Conservation (phyloP, 1,140 invertebrate genomes). For the Lucilia sericata region DNA sequence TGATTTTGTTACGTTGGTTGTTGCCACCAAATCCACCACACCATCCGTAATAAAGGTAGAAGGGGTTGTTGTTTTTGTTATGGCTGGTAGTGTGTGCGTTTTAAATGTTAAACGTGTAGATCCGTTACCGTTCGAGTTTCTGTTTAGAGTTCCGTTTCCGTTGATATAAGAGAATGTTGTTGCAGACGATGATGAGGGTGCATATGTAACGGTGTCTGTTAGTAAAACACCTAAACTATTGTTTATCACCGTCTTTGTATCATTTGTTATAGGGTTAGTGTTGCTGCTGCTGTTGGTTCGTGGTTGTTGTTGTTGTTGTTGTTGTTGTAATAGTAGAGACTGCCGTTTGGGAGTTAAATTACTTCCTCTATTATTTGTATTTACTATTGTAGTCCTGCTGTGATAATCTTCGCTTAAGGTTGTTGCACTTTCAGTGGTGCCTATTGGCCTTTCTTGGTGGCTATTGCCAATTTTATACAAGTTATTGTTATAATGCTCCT, state of each 20-base stretch:
- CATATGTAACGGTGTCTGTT: slow-evolving; percentile 22
- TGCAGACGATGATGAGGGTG: slow-evolving; percentile 12
- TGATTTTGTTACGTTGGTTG: not conserved
- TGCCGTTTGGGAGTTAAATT: slow-evolving; percentile 23
- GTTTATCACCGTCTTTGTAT: slow-evolving; percentile 44
- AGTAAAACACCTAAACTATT: slow-evolving; percentile 28
- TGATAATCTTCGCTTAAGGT: slow-evolving; percentile 36
- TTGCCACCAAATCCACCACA: slow-evolving; percentile 32
- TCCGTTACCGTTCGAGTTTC: slow-evolving; percentile 16
- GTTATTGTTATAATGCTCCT: slow-evolving; percentile 38
- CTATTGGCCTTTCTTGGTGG: slow-evolving; percentile 32
- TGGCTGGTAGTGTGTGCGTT: not conserved
- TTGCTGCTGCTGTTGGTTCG: not conserved
- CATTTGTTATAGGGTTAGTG: not conserved
- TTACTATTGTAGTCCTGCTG: slow-evolving; percentile 32
- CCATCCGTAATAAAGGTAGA: slow-evolving; percentile 33
- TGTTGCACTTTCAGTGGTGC: slow-evolving; percentile 31
- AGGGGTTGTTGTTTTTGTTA: not conserved
- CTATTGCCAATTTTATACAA: slow-evolving; percentile 34
- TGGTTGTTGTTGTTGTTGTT: slow-evolving; percentile 45
- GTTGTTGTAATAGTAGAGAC: slow-evolving; percentile 38
- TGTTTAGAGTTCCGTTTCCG: slow-evolving; percentile 12
- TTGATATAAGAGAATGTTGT: not conserved
- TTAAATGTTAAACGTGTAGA: not conserved
- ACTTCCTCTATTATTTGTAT: slow-evolving; percentile 38